Base-by-base conservation (phyloP, 2,113 vertebrate species). In the Salvelinus sp. region DNA sequence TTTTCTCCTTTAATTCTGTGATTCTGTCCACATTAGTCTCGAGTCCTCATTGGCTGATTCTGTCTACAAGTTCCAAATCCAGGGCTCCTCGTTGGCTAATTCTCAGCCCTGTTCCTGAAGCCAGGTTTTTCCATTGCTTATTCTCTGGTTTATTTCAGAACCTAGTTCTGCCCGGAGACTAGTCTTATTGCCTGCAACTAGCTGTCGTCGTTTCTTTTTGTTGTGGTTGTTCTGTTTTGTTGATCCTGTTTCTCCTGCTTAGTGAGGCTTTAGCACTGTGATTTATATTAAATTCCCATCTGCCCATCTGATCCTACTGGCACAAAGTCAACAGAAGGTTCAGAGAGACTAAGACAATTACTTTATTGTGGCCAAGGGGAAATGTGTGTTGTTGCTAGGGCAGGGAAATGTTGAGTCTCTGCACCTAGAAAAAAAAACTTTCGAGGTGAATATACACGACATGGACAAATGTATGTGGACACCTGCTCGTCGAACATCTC, bases 101-200 rank as follows among this genome's bases (percentile, higher is more conserved):
- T 69, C 28, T 76, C 64, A 33, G 30, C 33, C 38, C 38, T 44
- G 38, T 44, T 74, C 58, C 20, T 23, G 28, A 72, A 78, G 57
- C 28, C 64, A 58, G 50, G 50, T 73, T 60, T 57, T 50, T 70
- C 16, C 20, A 18, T 27, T 9, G 48, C 27, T 72, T 28, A n/a
- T 47, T 27, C 50, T 60, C 25, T 62, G 28, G 9, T 10, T 76
- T 47, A 14, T 66, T 23, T 68, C 47, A 69, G 25, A 57, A n/a
- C 12, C 58, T 68, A 13, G 33, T 27, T 60, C 28, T 62, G 57
- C 54, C 18, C 47, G 2, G 18, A 12, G 14, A 66, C n/a, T 50
- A 28, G 20, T 25, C 47, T 54, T 65, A 20, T 72, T 69, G 85
- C 87, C 89, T 89, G 89, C 89, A 0, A 1, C 81, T 80, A 71